Percentiles rank a stretch among this genome's conserved stretches.
Evolutionary conservation across 2,113 vertebrate species (phyloP).

Genomic region (Mustela nigripes): DNA sequence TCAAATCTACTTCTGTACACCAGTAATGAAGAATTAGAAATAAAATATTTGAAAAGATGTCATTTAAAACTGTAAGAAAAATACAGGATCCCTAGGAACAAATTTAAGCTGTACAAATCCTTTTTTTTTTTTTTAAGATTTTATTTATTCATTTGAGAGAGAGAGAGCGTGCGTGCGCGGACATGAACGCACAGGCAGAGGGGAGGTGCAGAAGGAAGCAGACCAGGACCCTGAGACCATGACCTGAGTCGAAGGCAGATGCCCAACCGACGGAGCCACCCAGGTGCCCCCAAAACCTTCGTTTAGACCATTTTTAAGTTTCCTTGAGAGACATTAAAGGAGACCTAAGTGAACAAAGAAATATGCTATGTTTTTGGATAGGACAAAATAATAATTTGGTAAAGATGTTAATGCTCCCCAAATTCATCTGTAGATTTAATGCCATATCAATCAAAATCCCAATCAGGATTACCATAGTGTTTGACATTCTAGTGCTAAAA

Average conservation of each 20-base stretch:
- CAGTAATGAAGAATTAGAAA: background rate
- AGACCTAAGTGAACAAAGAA: background rate
- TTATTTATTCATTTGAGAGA: background rate
- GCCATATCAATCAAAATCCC: background rate
- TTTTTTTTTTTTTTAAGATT: background rate
- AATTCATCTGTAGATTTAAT: background rate
- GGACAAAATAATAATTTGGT: background rate
- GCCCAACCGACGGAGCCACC: background rate
- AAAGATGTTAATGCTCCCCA: background rate
- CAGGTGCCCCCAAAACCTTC: background rate
- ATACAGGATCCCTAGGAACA: background rate
- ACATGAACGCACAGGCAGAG: background rate
- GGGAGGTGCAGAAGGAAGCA: background rate
- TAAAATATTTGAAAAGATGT: background rate
- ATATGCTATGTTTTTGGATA: background rate
- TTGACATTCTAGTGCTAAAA: background rate
- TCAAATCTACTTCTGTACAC: background rate
- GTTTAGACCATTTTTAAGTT: background rate
- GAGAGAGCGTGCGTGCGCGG: rapidly evolving
- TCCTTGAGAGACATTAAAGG: background rate
- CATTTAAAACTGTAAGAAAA: background rate
- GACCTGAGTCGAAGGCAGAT: background rate
- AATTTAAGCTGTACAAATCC: background rate
- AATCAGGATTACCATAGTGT: background rate
- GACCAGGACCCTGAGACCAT: background rate